Evolutionary conservation across 2,113 vertebrate genomes (phyloP), one percentile per base, ranked within the genome.

Genomic region (Perca fluviatilis): DNA sequence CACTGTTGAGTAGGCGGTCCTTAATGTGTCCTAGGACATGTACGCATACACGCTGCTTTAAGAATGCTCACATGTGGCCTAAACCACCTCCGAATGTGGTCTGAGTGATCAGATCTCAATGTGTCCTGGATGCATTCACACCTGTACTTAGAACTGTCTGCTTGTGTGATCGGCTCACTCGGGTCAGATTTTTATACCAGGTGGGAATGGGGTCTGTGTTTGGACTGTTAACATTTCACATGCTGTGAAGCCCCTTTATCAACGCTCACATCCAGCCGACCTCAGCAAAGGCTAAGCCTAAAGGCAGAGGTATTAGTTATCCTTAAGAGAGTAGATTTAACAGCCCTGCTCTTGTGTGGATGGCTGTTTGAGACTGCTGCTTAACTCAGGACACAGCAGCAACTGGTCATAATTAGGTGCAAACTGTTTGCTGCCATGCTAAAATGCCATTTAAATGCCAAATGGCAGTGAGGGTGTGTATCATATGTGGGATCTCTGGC

Each of bases 391-490:
- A 86, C 86, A 80, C 85, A 73, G 83, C 84, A 81, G 83, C 84
- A 80, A 84, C 86, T 36, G 76, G 69, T 73, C 85, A 86, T 93
- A 91, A 94, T 93, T 91, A 88, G 87, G 88, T 89, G 86, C 88
- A 93, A 92, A 94, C 86, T 85, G 86, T 90, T 92, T 91, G 84
- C 89, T 77, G 79, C 88, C 74, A 75, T 18, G 69, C 71, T 87
- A 86, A 94, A 94, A 94, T 93, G 91, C 63, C 92, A 92, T 88
- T 90, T 92, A 93, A 94, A 94, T 94, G 93, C 88, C 92, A 92
- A 93, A 90, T 74, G 82, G 74, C 56, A 80, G 79, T 3, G 56
- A 82, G 88, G 57, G 57, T 80, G 64, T 77, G 82, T 80, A 66
- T 89, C 86, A 86, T 82, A 27, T 86, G 51, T 79, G 60, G 69